These are phyloP conservation scores for Empidonax alnorum DNA, from an alignment of 2,113 vertebrate species.

Conservation along the genomic window DNA sequence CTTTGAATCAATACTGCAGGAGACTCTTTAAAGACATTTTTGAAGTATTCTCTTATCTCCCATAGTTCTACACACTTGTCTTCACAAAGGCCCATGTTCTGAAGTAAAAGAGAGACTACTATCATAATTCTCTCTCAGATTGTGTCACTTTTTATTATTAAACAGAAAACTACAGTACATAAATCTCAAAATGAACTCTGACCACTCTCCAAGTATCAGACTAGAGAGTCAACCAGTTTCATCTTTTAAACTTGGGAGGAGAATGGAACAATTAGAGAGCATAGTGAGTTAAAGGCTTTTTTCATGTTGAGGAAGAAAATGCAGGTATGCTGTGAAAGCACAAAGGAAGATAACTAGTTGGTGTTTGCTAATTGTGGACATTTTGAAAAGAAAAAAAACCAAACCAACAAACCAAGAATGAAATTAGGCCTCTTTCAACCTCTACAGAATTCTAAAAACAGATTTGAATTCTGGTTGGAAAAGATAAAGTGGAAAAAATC, in stretches of 20 bases:
- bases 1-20: neutral
- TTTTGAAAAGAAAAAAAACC: neutral
- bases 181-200: conserved; percentile 30
- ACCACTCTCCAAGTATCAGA: neutral
- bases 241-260: conserved; percentile 26
- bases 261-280: conserved; percentile 41
- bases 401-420: neutral
- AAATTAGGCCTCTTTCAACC: neutral
- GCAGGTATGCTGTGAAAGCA: conserved; percentile 4
- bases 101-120: neutral
- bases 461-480: neutral
- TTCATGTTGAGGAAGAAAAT: conserved; percentile 21
- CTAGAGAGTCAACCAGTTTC: conserved; percentile 32
- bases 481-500: neutral
- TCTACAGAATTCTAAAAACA: neutral
- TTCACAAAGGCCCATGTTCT: neutral
- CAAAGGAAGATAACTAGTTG: neutral
- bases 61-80: neutral
- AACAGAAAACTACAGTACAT: conserved; percentile 7
- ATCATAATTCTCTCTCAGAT: neutral
- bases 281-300: conserved; percentile 23
- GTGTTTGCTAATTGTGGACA: conserved; percentile 16
- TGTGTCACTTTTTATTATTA: conserved; percentile 9
- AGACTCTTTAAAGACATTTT: conserved; percentile 7
- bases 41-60: neutral